Percentiles rank a stretch among this genome's conserved stretches.
Evolutionary conservation across 2,888 invertebrate genomes (phyloP).

Genomic region (Diploptera punctata): DNA sequence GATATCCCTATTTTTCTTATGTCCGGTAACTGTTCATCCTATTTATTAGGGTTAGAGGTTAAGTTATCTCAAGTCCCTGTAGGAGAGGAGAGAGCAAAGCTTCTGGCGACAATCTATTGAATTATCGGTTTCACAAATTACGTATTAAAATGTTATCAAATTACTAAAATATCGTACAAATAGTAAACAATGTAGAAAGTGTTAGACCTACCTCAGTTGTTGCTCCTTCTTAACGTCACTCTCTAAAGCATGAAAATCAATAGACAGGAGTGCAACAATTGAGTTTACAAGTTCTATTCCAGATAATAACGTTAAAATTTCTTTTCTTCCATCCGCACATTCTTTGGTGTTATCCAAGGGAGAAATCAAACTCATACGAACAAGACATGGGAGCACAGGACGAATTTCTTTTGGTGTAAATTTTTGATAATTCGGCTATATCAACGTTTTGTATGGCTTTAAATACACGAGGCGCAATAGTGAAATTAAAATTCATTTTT

Average conservation of each 20-base stretch:
- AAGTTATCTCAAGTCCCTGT: too few relatives aligned
- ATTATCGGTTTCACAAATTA: too few relatives aligned
- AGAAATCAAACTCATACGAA: slow-evolving; percentile 90
- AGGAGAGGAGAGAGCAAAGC: too few relatives aligned
- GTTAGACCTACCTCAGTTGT: slow-evolving; percentile 74
- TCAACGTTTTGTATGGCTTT: slow-evolving; percentile 84
- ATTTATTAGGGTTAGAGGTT: too few relatives aligned
- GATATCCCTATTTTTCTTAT: too few relatives aligned
- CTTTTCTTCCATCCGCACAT: slow-evolving; percentile 84
- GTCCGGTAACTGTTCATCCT: too few relatives aligned
- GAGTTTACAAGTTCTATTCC: slow-evolving; percentile 94
- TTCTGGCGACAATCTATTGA: too few relatives aligned
- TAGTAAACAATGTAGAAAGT: too few relatives aligned
- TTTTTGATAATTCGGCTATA: slow-evolving; percentile 72
- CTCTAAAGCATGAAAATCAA: slow-evolving; percentile 93
- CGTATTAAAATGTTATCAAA: too few relatives aligned
- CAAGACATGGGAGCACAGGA: slow-evolving; percentile 89
- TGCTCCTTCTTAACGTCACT: slow-evolving; percentile 92
- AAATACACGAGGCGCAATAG: slow-evolving; percentile 72
- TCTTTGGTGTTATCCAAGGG: slow-evolving; percentile 86
- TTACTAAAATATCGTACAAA: too few relatives aligned
- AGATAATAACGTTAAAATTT: slow-evolving; percentile 86
- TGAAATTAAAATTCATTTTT: slow-evolving; percentile 32
- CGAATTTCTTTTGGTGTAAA: slow-evolving; percentile 82
- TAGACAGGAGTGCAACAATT: slow-evolving; percentile 90